Base-by-base conservation (phyloP, 2,113 vertebrate species). In the Amphiprion ocellaris region DNA sequence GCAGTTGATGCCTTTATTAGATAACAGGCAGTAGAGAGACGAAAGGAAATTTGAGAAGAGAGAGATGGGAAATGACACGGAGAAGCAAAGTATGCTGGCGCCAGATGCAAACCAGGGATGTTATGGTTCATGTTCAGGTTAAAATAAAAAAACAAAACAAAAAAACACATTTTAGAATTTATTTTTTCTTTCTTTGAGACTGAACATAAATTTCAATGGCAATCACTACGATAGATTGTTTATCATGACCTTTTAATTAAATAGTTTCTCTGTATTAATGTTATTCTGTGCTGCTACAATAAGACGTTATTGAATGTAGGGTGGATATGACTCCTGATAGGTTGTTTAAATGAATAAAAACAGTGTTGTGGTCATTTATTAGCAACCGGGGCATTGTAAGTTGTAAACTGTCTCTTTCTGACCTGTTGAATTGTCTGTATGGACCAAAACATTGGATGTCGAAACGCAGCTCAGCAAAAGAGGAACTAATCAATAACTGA, bases 131-230 rank as follows among this genome's bases (percentile, higher is more conserved):
- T 6, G 9, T 9, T 52, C 6, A 9, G 53, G 53, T 70, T 55
- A 49, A 37, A 37, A 33, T 7, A 2, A 33, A 33, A 33, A 5
- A 5, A 33, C 9, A 10, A 37, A 37, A 37, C 8, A 37, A 37
- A 37, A 24, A 55, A 41, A 24, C 68, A 33, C 39, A 59, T 69
- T 70, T 47, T 21, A 10, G 46, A 56, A 49, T 30, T 8, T 58
- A 58, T 30, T 6, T 15, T 55, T 14, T 11, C 11, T 55, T 5
- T 5, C 3, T 14, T 24, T 15, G 24, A 14, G 21, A 55, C 2
- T 24, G 19, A 9, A 12, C 17, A 15, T 49, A 23, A 44, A 4
- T 46, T 58, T 46, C 30, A 28, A 59, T 46, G 19, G 15, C 17
- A 15, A 30, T 47, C 12, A 46, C 6, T 46, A 1, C 3, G 11